Percentiles rank a stretch among this genome's conserved stretches.
Evolutionary conservation across 2,113 vertebrate genomes (phyloP).

Genomic region (Nipponia nippon): DNA sequence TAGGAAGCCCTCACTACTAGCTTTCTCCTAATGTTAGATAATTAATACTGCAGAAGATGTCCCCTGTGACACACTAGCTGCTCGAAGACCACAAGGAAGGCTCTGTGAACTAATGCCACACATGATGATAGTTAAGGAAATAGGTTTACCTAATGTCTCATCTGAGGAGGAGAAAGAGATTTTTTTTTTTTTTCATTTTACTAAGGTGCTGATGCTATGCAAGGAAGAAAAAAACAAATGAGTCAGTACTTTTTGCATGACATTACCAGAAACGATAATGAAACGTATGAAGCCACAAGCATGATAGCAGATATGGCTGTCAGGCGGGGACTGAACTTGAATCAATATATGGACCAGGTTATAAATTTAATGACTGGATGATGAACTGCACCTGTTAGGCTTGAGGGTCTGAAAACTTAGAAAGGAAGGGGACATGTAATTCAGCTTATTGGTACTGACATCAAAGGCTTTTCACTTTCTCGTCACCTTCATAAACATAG

Average conservation of each 20-base stretch:
- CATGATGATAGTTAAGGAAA: not conserved
- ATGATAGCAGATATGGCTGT: not conserved
- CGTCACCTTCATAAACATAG: not conserved
- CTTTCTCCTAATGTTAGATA: not conserved
- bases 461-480: constrained; percentile 37
- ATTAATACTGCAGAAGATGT: not conserved
- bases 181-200: not conserved
- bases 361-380: constrained; percentile 29
- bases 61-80: not conserved
- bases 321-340: constrained; percentile 30
- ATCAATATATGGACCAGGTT: not conserved
- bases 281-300: not conserved
- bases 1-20: not conserved
- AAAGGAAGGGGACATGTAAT: not conserved
- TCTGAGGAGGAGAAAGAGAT: not conserved
- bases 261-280: not conserved
- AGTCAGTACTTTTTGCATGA: not conserved
- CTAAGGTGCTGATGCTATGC: not conserved
- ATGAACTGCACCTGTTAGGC: constrained; percentile 13
- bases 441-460: constrained; percentile 3
- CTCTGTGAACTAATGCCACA: not conserved
- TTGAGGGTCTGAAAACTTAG: not conserved
- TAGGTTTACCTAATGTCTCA: not conserved
- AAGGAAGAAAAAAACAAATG: not conserved
- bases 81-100: not conserved